A percentile compares a stretch with the other conserved stretches of the same genome.
Conservation (phyloP, 2,888 invertebrate genomes). For the Seladonia tumulorum region DNA sequence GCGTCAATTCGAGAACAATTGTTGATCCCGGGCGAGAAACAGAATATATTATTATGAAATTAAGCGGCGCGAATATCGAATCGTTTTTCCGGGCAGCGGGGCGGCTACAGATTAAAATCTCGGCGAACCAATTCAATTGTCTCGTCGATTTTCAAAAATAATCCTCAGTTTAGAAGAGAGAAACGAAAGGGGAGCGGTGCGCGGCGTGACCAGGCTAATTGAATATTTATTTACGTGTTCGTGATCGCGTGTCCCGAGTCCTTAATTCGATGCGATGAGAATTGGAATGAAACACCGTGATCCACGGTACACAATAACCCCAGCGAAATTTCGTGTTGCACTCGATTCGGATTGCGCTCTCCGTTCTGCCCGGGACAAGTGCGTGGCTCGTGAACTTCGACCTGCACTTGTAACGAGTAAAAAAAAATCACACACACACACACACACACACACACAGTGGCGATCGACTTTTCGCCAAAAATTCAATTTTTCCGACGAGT, state of each 20-base stretch:
- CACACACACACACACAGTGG: no score
- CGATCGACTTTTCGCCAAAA: neutral
- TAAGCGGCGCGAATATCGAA: neutral
- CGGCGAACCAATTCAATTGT: conserved; percentile 28
- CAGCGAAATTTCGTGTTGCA: neutral
- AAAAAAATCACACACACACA: no score
- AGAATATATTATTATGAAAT: neutral
- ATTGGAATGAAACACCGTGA: conserved; percentile 7
- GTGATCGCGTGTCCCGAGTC: conserved; percentile 16
- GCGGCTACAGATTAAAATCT: conserved; percentile 26
- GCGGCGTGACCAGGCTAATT: conserved; percentile 24
- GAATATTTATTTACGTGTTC: conserved; percentile 54
- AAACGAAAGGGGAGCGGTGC: neutral
- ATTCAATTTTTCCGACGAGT: neutral
- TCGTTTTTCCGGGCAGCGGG: neutral
- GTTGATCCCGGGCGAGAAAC: conserved; percentile 30
- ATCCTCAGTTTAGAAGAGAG: neutral
- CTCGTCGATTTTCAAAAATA: neutral
- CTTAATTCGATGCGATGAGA: conserved; percentile 35
- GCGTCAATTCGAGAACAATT: conserved; percentile 17
- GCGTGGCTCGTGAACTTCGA: neutral
- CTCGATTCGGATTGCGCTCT: conserved; percentile 3
- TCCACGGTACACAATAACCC: neutral
- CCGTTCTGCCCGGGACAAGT: neutral
- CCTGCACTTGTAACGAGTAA: neutral